A percentile compares a stretch with the other conserved stretches of the same genome.
phyloP scores from a whole-genome alignment of 1,140 invertebrate species.

The Drosophila novamexicana region DNA sequence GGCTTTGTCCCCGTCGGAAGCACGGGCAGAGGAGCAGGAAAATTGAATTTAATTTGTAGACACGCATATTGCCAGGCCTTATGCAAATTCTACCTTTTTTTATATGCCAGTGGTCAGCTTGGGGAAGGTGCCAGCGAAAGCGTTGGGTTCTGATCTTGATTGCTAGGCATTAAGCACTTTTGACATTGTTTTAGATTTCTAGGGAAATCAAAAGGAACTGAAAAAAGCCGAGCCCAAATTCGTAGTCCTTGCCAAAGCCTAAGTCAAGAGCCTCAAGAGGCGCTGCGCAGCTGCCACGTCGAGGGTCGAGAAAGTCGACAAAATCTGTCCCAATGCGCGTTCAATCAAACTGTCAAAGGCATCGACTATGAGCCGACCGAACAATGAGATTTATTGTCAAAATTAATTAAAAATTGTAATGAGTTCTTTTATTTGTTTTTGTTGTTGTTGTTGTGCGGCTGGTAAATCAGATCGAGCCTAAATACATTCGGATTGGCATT shows the following conservation, averaged over 20 bases:
- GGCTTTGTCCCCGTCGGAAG: not conserved
- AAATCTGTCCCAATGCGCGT: slow-evolving; percentile 31
- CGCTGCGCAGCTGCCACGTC: slow-evolving; percentile 1
- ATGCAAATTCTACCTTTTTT: slow-evolving; percentile 63
- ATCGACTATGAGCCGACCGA: slow-evolving; percentile 3
- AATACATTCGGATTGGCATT: slow-evolving; percentile 58
- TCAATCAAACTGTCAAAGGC: slow-evolving; percentile 73
- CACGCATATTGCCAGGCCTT: slow-evolving; percentile 61
- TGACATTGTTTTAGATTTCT: slow-evolving; percentile 79
- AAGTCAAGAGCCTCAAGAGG: slow-evolving; percentile 16
- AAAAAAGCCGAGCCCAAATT: slow-evolving; percentile 29
- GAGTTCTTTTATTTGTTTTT: slow-evolving; percentile 34
- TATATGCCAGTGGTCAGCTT: slow-evolving; percentile 45
- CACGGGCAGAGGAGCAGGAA: slow-evolving; percentile 26
- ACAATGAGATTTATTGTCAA: slow-evolving; percentile 71
- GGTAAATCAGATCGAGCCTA: slow-evolving; percentile 32
- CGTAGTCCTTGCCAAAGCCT: slow-evolving; percentile 17
- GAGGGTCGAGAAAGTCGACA: slow-evolving; percentile 4
- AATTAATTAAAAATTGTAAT: slow-evolving; percentile 83
- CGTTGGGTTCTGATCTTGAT: slow-evolving; percentile 50
- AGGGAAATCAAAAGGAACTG: slow-evolving; percentile 63
- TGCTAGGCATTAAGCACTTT: slow-evolving; percentile 74
- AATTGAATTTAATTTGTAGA: slow-evolving; percentile 80
- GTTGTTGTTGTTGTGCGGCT: not conserved
- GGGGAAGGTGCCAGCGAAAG: slow-evolving; percentile 3